phyloP scores from a whole-genome alignment of 1,140 invertebrate genomes.

The Ericerus pela region DNA sequence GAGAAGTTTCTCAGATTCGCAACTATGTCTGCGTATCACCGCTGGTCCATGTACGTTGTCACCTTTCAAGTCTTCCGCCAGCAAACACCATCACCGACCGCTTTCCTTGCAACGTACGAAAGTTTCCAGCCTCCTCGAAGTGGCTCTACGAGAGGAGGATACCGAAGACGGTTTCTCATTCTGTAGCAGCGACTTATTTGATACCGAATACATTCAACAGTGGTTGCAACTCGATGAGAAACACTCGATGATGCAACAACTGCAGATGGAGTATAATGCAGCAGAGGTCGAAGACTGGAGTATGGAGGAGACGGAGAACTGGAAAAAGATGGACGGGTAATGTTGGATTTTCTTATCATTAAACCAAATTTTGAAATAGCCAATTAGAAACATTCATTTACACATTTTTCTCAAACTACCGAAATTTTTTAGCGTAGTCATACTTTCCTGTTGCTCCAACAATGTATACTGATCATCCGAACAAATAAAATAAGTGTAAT shows the following conservation, averaged over 20 bases:
- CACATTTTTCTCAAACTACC: too few relatives aligned
- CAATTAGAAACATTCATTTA: too few relatives aligned
- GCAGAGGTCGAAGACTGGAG: constrained; percentile 66
- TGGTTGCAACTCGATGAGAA: constrained; percentile 55
- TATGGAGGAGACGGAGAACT: constrained; percentile 30
- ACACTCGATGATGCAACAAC: constrained; percentile 43
- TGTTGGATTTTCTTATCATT: not conserved
- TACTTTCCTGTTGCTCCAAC: too few relatives aligned
- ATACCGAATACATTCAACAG: constrained; percentile 56
- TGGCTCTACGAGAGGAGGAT: constrained; percentile 21
- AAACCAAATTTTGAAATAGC: too few relatives aligned
- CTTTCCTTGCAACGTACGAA: constrained; percentile 16
- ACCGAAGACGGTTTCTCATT: constrained; percentile 32
- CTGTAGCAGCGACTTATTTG: constrained; percentile 43
- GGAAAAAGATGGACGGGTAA: not conserved
- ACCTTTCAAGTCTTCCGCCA: constrained; percentile 26
- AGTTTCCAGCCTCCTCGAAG: constrained; percentile 4
- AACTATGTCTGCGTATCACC: constrained; percentile 47
- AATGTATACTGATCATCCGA: too few relatives aligned
- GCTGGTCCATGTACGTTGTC: constrained; percentile 26
- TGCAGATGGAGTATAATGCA: constrained; percentile 51
- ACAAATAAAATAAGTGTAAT: too few relatives aligned
- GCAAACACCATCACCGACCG: constrained; percentile 13
- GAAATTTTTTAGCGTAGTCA: too few relatives aligned
- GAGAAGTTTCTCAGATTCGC: constrained; percentile 53